phyloP scores from a whole-genome alignment of 2,888 invertebrate genomes.

The Mycogona germanica region DNA sequence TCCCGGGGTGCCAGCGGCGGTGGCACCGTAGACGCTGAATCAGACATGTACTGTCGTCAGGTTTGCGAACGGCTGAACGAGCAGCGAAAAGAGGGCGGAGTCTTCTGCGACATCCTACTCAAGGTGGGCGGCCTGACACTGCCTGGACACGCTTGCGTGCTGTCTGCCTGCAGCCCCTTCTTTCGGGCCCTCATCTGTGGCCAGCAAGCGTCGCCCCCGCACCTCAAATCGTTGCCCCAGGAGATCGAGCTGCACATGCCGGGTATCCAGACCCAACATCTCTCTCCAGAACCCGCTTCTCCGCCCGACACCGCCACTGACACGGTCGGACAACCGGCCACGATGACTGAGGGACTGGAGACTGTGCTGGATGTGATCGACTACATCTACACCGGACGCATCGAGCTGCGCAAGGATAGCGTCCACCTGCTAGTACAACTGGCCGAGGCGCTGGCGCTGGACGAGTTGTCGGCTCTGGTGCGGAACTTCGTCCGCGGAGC shows the following conservation, averaged over 20 bases:
- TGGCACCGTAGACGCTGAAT: too few species aligned
- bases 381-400: slow-evolving; percentile 31
- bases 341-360: too few species aligned
- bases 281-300: slow-evolving; percentile 24
- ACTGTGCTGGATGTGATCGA: slow-evolving; percentile 30
- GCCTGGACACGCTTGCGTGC: slow-evolving; percentile 32
- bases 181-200: too few species aligned
- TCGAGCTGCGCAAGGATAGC: slow-evolving; percentile 25
- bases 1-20: too few species aligned
- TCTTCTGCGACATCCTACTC: slow-evolving; percentile 32
- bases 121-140: slow-evolving; percentile 30
- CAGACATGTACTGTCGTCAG: too few species aligned
- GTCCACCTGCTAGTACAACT: slow-evolving; percentile 29
- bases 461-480: slow-evolving; percentile 25
- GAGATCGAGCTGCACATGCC: not conserved
- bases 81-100: slow-evolving; percentile 28
- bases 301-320: too few species aligned
- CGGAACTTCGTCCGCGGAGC: too few species aligned
- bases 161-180: too few species aligned
- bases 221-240: too few species aligned
- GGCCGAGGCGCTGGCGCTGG: slow-evolving; percentile 32
- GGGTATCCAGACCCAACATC: not conserved
- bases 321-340: too few species aligned
- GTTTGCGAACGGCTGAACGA: slow-evolving; percentile 25
- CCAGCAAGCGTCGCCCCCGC: too few species aligned